Evolutionary conservation across 2,888 invertebrate genomes (phyloP), one percentile per base, ranked within the genome.

Genomic region (Dendrolimus pini): DNA sequence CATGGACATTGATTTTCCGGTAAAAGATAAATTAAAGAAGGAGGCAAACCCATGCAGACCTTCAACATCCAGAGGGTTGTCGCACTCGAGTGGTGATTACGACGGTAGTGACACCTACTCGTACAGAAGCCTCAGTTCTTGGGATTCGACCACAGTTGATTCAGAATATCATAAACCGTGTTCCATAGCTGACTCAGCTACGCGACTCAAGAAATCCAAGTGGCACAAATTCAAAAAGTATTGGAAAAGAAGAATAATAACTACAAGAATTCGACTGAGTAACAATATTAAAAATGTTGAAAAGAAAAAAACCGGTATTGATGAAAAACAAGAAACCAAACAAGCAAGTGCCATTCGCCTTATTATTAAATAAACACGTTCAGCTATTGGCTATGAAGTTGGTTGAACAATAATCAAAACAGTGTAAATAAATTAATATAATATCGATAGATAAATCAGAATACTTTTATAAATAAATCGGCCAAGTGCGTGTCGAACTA

Each of bases 31-130:
- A 56, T 76, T 73, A 71, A 73, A 74, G 8, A 62, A 64, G n/a
- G 74, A 74, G 30, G 71, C 65, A 54, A 59, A 66, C 10, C 59
- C 67, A 41, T 80, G 81, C 56, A 74, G 71, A 2, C 77, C 87
- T 0, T 78, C 87, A 7, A 87, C 86, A 9, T 87, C 86, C 3
- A 72, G 78, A 42, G 83, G 80, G 1, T 60, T 81, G 18, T 74
- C 79, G 12, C 72, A 68, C 55, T 80, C 77, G 1, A 80, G 79
- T 58, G 82, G 80, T 2, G 82, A 84, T 61, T 75, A 59, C 58
- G 77, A 78, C 52, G 67, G 60, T 41, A 70, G 68, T 58, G 78
- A 76, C 6, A 63, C 65, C 1, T 67, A 65, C 58, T 77, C 78
- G 55, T 75, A 71, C 61, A 71, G 73, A 58, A 71, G 65, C 7